Base-by-base conservation (phyloP, 2,797 vertebrate genomes). In the Muscicapa comitata region DNA sequence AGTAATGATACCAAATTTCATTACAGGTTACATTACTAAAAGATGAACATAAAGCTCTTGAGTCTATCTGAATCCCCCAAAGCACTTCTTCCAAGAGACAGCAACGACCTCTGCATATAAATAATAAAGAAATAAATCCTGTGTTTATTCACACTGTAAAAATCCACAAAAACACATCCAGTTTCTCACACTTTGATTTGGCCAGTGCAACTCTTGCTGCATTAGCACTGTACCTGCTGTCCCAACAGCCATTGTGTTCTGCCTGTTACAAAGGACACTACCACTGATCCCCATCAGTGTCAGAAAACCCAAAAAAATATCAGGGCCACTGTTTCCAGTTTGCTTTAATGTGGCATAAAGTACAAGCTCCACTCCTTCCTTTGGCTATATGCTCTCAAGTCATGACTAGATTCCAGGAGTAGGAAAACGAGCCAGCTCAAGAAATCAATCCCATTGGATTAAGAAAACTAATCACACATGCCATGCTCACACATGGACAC, bases 231-330 rank as follows among this genome's bases (percentile, higher is more conserved):
- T 21, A 87, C 26, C 23, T 80, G 72, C 53, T 57, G 17, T 63
- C 25, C 35, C 61, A 40, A 7, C 2, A 75, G 28, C 8, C 38
- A 81, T 21, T 26, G 23, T 0, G 0, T 58, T 53, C 76, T 81
- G 54, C 21, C 42, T 40, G 1, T 29, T 37, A 53, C 11, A 74
- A 87, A 92, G 43, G 21, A 40, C 6, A 10, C 48, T 29, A 26
- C 18, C 31, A 28, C 21, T 21, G n/a, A 75, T 4, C 0, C 12
- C 71, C 21, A 28, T 40, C 71, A 40, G 16, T 45, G 40, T 20
- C 55, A 92, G 58, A 65, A 48, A 78, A 80, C 10, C 7, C 37
- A 45, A 59, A 70, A 68, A 86, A 45, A 33, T 17, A 65, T 5
- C 57, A 72, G 17, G 21, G 51, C 33, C 45, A 25, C 23, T 10